Base-by-base conservation (phyloP, 1,140 invertebrate genomes). In the Drosophila saltans region DNA sequence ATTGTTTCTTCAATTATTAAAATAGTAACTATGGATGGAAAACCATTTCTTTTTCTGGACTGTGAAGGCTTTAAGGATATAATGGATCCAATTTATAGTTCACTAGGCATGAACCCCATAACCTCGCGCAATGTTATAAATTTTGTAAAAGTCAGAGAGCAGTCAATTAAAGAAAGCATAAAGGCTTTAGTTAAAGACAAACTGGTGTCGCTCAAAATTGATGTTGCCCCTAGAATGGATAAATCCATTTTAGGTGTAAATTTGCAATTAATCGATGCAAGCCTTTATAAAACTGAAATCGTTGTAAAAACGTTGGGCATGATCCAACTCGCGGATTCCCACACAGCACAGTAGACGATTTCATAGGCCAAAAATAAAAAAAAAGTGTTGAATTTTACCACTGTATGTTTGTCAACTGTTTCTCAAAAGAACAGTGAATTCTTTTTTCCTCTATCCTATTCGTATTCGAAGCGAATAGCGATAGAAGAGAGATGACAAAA, bases 201-300 rank as follows among this genome's bases (percentile, higher is more conserved):
- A 10, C n/a, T 66, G 41, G 52, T 43, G 28, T 58, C 39, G 11
- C 52, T 36, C 1, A 75, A 70, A 75, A 70, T 74, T 3, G 68
- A 66, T 56, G 57, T 61, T 7, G 72, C 62, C 26, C 62, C 62
- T 7, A 55, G 28, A 58, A 65, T 61, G 9, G 45, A 70, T 6
- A 69, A 62, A 60, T 24, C 60, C 24, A 64, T 73, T 56, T 40
- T 64, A 11, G 66, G 66, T 24, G 66, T 74, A 11, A 68, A 73
- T 55, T 64, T 69, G 26, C 48, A 58, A 62, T 41, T 72, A 24
- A 62, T 72, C 2, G 26, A 63, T 9, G 48, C 60, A 5, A 69
- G 5, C 24, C 33, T 52, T 1, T 11, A 2, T 43, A 60, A 41
- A 43, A 9, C 52, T 26, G 65, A 72, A 10, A 63, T 67, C 69